Base-by-base conservation (phyloP, 2,888 invertebrate genomes). In the Muscina levida region DNA sequence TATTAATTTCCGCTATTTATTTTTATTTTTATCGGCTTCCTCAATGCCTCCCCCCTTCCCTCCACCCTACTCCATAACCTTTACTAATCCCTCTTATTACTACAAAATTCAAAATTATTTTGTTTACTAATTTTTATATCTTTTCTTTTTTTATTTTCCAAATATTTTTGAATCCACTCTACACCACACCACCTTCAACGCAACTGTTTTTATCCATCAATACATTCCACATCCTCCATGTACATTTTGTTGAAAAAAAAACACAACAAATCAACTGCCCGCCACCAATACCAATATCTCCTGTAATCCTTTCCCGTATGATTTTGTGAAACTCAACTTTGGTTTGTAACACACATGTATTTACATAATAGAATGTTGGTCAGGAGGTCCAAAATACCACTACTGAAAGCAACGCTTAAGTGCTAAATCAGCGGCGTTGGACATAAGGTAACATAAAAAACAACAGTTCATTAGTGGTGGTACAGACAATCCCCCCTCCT, bases 381-480 rank as follows among this genome's bases (percentile, higher is more conserved):
- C 91, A 91, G 84, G 89, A 89, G 85, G 89, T 91, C 84, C 89
- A 89, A 85, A 91, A 91, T 85, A 91, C 91, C 83, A 90, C 89
- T 86, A 90, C 91, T 79, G 91, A 91, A 87, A 91, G 91, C 87
- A 88, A 87, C 85, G 91, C 91, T 85, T 91, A 90, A 87, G 68
- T 42, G 42, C 71, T 66, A 67, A 75, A 17, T 26, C 46, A 68
- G 15, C 17, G 62, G 46, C 59, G 31, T 31, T 17, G 31, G 24
- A 57, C 51, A 15, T 26, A 57, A 62, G 67, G 56, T 75, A 56
- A 65, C 37, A 68, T 26, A 42, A 31, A 19, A 19, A 53, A 53
- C 53, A 53, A 22, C 53, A 57, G 17, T 13, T 39, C 42, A 42
- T 39, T 51, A 59, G 65, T 67, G 42, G 67, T 71, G 80, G 73